Evolutionary conservation across 2,113 vertebrate species (phyloP).

Genomic region (Macroglossus sobrinus): DNA sequence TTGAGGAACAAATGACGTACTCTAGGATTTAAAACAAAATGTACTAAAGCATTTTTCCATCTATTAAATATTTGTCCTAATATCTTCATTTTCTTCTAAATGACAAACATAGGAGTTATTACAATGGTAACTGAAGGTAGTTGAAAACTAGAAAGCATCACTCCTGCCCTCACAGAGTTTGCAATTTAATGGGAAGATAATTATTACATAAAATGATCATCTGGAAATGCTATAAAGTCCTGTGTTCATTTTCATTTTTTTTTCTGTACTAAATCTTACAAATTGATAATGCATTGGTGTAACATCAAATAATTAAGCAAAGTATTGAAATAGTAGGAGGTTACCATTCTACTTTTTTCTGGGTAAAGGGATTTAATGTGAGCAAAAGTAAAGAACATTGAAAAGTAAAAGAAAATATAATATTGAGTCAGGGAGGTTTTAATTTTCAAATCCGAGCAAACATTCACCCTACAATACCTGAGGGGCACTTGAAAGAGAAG

Average conservation of each 20-base stretch:
- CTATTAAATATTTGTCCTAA: not conserved
- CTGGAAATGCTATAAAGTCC: not conserved
- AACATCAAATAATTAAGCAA: not conserved
- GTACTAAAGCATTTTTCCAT: not conserved
- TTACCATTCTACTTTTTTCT: not conserved
- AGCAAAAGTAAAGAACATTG: not conserved
- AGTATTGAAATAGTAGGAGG: not conserved
- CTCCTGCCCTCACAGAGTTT: not conserved
- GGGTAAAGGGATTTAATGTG: not conserved
- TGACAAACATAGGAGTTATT: not conserved
- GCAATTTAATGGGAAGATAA: not conserved
- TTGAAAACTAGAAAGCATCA: not conserved
- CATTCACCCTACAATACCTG: not conserved
- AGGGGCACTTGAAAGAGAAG: not conserved
- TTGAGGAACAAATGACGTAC: conserved; percentile 1
- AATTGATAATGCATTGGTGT: not conserved
- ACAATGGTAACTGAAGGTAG: not conserved
- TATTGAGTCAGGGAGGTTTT: not conserved
- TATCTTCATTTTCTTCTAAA: conserved; percentile 8
- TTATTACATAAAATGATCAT: not conserved
- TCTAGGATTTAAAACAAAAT: not conserved
- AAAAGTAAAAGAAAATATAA: not conserved
- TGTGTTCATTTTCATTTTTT: not conserved
- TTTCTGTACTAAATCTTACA: not conserved
- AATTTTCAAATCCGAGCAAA: not conserved